phyloP scores from a whole-genome alignment of 2,888 invertebrate genomes.

The Cheilosia grossa region DNA sequence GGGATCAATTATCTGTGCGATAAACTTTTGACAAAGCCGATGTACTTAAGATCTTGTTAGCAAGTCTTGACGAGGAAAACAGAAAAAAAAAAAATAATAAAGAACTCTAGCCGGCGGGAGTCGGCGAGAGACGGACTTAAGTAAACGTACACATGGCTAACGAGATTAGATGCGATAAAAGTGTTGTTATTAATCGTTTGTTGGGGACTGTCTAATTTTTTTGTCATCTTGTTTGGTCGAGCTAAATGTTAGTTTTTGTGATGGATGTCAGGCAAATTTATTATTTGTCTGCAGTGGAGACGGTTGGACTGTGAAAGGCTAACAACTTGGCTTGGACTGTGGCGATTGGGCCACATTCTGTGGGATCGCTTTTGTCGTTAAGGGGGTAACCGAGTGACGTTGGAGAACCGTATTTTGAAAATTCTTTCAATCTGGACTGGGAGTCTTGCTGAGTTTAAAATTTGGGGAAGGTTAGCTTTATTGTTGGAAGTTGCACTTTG shows the following conservation, averaged over 20 bases:
- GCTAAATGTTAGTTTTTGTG: slow-evolving; percentile 61
- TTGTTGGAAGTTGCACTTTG: no score
- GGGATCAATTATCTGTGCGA: slow-evolving; percentile 71
- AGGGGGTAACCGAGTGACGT: no score
- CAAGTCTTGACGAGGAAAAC: slow-evolving; percentile 33
- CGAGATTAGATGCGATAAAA: slow-evolving; percentile 73
- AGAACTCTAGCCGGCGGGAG: not conserved
- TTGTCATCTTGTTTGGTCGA: slow-evolving; percentile 70
- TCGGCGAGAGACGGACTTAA: slow-evolving; percentile 3
- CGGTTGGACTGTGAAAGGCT: no score
- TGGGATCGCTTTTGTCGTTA: no score
- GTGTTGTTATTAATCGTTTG: slow-evolving; percentile 69
- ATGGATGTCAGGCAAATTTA: slow-evolving; percentile 37
- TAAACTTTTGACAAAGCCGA: slow-evolving; percentile 72
- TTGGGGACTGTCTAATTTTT: slow-evolving; percentile 21
- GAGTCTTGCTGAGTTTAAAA: no score
- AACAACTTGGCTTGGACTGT: no score
- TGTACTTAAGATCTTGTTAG: slow-evolving; percentile 69
- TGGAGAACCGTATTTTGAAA: no score
- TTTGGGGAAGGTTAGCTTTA: no score
- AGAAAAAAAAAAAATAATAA: not conserved
- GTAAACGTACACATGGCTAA: slow-evolving; percentile 64
- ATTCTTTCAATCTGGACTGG: no score
- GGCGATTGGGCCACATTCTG: no score
- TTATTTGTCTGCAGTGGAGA: no score